Evolutionary conservation across 1,140 invertebrate species (phyloP), one percentile per base, ranked within the genome.

Genomic region (Pogonus chalceus): DNA sequence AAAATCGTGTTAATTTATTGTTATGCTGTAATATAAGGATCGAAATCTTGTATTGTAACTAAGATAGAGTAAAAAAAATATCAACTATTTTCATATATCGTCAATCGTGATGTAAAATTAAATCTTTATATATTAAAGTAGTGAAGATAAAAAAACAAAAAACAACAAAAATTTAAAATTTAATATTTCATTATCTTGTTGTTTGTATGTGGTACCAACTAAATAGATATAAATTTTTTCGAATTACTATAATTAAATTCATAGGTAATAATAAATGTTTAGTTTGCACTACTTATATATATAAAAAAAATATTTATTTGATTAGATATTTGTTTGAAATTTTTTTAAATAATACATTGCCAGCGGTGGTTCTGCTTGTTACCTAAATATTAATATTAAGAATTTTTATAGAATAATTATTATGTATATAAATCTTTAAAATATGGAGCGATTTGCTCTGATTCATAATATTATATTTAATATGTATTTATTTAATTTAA

Each of bases 41-140:
- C 26, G 26, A 31, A 31, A 31, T 31, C 14, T 7, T 31, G 26
- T 31, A 31, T 31, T 31, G 26, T 31, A 31, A 7, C 26, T 31
- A 31, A 31, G 26, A 31, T n/a, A 31, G 4, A 31, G 26, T 4
- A 4, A 7, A 31, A 31, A 31, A 31, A 31, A 31, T 31, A 31
- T 31, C 26, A 31, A 31, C 26, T 31, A 31, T 31, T 31, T 31
- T 31, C 26, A 31, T 31, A 31, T 7, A n/a, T n/a, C 26, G 14
- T 31, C 4, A 31, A 31, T 7, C 26, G 26, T 31, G 26, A 31
- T 31, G 26, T 7, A 31, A 31, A 31, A 31, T 18, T 2, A 49
- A 49, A 20, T 49, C 23, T 49, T 49, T 49, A 49, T 49, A 49
- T 20, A 22, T 49, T 24, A 49, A 22, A n/a, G 48, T 49, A 31